Evolutionary conservation across 1,140 invertebrate species (phyloP).

Genomic region (Pararge aegeria): DNA sequence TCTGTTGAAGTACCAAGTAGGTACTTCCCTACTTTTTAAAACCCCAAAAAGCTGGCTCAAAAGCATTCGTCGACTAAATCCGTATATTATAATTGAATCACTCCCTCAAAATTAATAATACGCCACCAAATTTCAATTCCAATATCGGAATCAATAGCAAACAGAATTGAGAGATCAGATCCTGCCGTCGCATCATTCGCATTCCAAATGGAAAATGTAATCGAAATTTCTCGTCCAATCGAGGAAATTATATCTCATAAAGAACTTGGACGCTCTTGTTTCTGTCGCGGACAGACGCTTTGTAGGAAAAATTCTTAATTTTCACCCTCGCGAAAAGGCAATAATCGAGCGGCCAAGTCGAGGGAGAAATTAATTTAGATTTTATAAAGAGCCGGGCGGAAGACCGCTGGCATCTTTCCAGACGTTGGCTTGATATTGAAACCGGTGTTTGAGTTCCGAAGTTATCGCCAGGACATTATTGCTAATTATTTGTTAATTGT

Average conservation of each 20-base stretch:
- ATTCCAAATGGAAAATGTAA: slow-evolving; percentile 50
- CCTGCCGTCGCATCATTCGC: slow-evolving; percentile 14
- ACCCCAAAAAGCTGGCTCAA: not conserved
- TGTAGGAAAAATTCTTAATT: slow-evolving; percentile 58
- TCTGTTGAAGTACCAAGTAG: no score
- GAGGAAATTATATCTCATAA: slow-evolving; percentile 57
- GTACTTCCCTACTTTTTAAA: no score
- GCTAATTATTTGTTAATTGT: slow-evolving; percentile 20
- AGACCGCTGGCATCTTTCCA: slow-evolving; percentile 49
- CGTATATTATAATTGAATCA: slow-evolving; percentile 10
- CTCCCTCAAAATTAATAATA: not conserved
- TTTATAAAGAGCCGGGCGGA: slow-evolving; percentile 38
- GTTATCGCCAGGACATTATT: slow-evolving; percentile 35
- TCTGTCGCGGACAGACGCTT: slow-evolving; percentile 50
- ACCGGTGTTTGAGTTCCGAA: slow-evolving; percentile 34
- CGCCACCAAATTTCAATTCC: not conserved
- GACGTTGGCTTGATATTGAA: slow-evolving; percentile 35
- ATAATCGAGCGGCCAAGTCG: slow-evolving; percentile 41
- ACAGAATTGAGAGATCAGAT: slow-evolving; percentile 7
- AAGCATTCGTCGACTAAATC: not conserved
- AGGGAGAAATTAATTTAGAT: slow-evolving; percentile 55
- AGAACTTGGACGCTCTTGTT: slow-evolving; percentile 40
- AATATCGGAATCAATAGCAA: slow-evolving; percentile 1
- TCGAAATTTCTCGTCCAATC: slow-evolving; percentile 56
- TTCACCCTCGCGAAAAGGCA: slow-evolving; percentile 45